phyloP scores from a whole-genome alignment of 2,888 invertebrate species.

The Ophion slaviceki region DNA sequence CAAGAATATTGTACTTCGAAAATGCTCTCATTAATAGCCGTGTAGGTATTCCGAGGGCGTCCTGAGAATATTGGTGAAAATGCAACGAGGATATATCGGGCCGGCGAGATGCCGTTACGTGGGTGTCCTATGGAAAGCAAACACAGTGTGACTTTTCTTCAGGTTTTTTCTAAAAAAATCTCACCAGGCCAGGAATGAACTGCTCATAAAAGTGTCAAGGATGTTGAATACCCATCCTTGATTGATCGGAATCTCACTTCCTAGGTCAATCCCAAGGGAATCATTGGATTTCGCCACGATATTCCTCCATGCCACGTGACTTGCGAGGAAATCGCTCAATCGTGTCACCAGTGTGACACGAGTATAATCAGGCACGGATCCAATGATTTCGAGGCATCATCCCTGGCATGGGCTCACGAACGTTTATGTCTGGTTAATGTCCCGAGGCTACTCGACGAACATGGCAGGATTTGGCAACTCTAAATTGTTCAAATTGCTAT shows the following conservation, averaged over 20 bases:
- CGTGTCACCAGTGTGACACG: not conserved
- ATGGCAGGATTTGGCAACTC: not conserved
- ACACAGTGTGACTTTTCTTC: not conserved
- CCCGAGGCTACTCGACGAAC: not conserved
- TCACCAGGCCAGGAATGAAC: not conserved
- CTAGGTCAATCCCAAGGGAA: not conserved
- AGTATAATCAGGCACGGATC: not conserved
- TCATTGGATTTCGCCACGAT: not conserved
- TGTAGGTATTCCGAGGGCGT: not conserved
- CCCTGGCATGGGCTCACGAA: not conserved
- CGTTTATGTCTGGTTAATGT: not conserved
- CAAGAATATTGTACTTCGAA: not conserved
- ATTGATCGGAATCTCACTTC: not conserved
- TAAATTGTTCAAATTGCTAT: not conserved
- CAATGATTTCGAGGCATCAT: not conserved
- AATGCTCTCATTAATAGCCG: not conserved
- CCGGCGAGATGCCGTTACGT: not conserved
- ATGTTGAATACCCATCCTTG: not conserved
- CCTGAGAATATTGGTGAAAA: not conserved
- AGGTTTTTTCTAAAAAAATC: not conserved
- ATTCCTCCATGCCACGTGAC: slow-evolving; percentile 15
- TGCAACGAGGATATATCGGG: not conserved
- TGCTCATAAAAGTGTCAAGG: not conserved
- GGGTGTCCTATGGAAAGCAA: not conserved
- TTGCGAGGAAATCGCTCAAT: not conserved